Base-by-base conservation (phyloP, 2,797 vertebrate genomes). In the Poecile montanus region DNA sequence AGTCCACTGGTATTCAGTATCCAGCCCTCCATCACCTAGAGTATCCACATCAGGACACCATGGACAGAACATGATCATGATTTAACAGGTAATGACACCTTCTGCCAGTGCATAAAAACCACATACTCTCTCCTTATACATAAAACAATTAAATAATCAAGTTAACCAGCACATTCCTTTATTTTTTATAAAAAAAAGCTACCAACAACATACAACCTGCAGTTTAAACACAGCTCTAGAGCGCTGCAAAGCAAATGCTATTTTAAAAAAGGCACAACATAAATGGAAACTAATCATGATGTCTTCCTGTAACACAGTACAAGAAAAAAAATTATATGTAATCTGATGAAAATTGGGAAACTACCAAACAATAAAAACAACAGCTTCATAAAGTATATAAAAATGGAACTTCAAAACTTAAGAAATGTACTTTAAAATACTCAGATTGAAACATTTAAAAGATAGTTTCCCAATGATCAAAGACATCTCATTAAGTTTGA, bases 281-380 rank as follows among this genome's bases (percentile, higher is more conserved):
- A 60, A 63, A 74, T 22, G 8, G 63, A 48, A 88, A 6, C 2
- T 56, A 61, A 30, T 65, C 57, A 71, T 4, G 30, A 63, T n/a
- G 30, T 16, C 63, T 76, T 36, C 9, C 10, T 58, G 25, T 9
- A 85, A 83, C 16, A 77, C 20, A 89, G 30, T 61, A 89, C 17
- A 74, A 67, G 12, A 6, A 65, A 82, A 60, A 68, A 17, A 27
- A 2, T 2, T 1, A 2, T 1, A n/a, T 2, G 5, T 45, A 34
- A 73, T 15, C n/a, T 40, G 61, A 68, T 88, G 5, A 92, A 29
- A 38, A 72, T 1, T 38, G 19, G 10, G 7, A 58, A 77, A 48
- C 25, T 56, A 54, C 7, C 1, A 11, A 85, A 67, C 11, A 60
- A 18, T 2, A 32, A 30, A 57, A 65, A 23, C 17, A 66, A 23